Conservation (phyloP, 2,797 vertebrate species). For the Pipistrellus pipistrellus region DNA sequence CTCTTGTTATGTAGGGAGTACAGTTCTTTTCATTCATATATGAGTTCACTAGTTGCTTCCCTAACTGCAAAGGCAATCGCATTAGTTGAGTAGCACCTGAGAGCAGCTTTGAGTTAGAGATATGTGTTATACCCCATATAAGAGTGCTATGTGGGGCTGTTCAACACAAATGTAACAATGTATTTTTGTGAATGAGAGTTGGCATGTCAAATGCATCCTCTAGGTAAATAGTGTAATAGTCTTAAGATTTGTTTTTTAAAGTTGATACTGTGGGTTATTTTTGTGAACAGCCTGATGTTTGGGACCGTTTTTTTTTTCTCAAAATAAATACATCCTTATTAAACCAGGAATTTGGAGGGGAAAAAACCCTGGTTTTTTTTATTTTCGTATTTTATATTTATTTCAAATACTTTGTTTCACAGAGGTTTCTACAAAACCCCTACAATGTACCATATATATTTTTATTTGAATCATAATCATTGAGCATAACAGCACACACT, state of each 20-base stretch:
- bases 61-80: constrained; percentile 74
- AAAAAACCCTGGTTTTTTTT: constrained; percentile 77
- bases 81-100: constrained; percentile 72
- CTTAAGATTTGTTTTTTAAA: constrained; percentile 84
- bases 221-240: constrained; percentile 83
- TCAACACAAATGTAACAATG: constrained; percentile 80
- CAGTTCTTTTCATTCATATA: constrained; percentile 76
- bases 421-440: constrained; percentile 20
- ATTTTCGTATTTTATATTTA: constrained; percentile 74
- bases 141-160: constrained; percentile 68
- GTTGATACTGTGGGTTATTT: constrained; percentile 85
- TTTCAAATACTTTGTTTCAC: constrained; percentile 70
- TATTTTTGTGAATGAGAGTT: constrained; percentile 83
- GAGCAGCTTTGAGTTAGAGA: constrained; percentile 77
- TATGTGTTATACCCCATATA: constrained; percentile 67
- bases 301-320: constrained; percentile 82
- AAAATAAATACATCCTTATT: constrained; percentile 84
- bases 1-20: constrained; percentile 83
- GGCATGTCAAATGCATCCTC: constrained; percentile 82
- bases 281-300: constrained; percentile 85
- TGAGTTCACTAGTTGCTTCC: constrained; percentile 76
- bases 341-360: constrained; percentile 85
- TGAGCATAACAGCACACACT: constrained; percentile 26
- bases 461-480: constrained; percentile 55
- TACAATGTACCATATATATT: constrained; percentile 7